Evolutionary conservation across 2,113 vertebrate genomes (phyloP).

Genomic region (Nesogale talazaci): DNA sequence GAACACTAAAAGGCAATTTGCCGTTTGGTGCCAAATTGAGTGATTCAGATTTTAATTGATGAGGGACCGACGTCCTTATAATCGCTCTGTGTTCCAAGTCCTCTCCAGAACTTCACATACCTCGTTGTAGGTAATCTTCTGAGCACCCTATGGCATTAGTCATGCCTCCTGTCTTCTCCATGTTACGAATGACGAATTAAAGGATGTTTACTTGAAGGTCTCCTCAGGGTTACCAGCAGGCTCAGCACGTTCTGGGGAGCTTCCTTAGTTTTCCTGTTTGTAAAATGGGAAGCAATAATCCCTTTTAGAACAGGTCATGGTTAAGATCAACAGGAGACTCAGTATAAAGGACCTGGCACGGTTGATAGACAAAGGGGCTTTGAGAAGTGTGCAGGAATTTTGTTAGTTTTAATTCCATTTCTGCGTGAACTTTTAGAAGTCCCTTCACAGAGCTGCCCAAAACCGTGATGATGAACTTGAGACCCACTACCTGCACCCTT

Average conservation of each 20-base stretch:
- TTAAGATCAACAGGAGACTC: slow-evolving; percentile 6
- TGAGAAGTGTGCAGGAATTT: too few species aligned
- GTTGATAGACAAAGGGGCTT: too few species aligned
- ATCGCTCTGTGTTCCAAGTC: not conserved
- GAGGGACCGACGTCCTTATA: not conserved
- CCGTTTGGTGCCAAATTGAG: not conserved
- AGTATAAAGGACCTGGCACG: too few species aligned
- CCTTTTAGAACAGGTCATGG: not conserved
- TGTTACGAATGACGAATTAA: not conserved
- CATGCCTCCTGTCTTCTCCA: rapidly evolving
- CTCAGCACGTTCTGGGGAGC: not conserved
- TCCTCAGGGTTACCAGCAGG: rapidly evolving
- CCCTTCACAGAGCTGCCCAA: not conserved
- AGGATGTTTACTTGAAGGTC: not conserved
- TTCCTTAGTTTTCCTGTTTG: slow-evolving; percentile 16
- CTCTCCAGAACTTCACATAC: too few species aligned
- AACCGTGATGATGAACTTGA: not conserved
- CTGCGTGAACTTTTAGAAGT: too few species aligned
- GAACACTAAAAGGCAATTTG: not conserved
- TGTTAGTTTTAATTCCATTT: too few species aligned
- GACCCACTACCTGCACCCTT: not conserved
- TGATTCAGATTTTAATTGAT: not conserved
- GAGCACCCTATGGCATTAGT: not conserved
- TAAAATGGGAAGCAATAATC: not conserved
- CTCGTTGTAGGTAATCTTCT: not conserved